These are phyloP conservation scores for Chrysolina oricalcia DNA, from an alignment of 2,888 invertebrate species.

Conservation along the genomic window DNA sequence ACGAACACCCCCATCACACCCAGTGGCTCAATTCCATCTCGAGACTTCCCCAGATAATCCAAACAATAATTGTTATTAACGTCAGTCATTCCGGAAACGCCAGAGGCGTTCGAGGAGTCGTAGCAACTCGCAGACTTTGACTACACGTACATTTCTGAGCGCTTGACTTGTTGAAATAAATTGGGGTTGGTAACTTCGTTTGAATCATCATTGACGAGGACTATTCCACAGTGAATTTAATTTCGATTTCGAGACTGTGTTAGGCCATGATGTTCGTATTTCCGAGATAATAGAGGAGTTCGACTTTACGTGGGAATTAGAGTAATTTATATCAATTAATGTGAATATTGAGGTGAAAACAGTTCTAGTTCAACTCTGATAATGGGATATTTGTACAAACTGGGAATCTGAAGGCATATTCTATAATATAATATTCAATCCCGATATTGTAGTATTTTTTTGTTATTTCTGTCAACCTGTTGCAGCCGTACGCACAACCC, in stretches of 20 bases:
- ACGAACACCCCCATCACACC: neutral
- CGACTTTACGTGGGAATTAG: neutral
- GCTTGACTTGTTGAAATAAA: neutral
- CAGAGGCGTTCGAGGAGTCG: neutral
- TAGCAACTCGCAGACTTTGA: neutral
- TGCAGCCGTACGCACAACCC: too few species aligned
- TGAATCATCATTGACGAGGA: neutral
- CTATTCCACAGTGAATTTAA: neutral
- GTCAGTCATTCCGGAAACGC: neutral
- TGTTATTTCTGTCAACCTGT: too few species aligned
- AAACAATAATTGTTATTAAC: constrained; percentile 1
- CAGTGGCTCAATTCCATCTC: neutral
- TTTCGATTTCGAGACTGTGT: neutral
- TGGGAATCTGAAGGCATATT: too few species aligned
- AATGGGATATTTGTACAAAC: too few species aligned
- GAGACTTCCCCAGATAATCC: neutral
- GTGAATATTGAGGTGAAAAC: too few species aligned
- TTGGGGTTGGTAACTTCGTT: neutral
- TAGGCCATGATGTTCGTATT: neutral
- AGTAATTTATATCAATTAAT: neutral
- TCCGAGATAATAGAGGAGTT: neutral
- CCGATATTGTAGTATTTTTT: too few species aligned
- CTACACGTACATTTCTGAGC: neutral
- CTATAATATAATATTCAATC: too few species aligned
- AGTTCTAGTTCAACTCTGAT: too few species aligned